Percentiles rank a stretch among this genome's conserved stretches.
Evolutionary conservation across 2,113 vertebrate genomes (phyloP).

Genomic region (Nanorana parkeri): DNA sequence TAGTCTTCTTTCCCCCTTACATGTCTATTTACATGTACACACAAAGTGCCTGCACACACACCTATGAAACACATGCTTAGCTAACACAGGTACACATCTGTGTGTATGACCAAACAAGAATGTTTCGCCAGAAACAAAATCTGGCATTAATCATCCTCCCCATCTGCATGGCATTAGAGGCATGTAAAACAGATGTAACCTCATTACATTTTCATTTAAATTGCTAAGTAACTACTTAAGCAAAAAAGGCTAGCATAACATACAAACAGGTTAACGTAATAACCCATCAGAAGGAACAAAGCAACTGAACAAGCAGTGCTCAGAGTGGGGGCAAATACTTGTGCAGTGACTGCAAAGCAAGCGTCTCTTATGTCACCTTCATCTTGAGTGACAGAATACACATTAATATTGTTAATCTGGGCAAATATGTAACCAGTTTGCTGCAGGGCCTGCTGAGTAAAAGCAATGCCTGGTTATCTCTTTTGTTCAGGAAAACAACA

Average conservation of each 20-base stretch:
- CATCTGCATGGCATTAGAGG: slow-evolving; percentile 90
- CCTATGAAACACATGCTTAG: not conserved
- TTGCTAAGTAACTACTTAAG: slow-evolving; percentile 99
- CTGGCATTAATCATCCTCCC: slow-evolving; percentile 89
- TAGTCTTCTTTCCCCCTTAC: not conserved
- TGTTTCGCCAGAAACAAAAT: slow-evolving; percentile 83
- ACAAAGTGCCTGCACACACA: not conserved
- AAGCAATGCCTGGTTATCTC: slow-evolving; percentile 7
- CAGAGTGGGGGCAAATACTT: slow-evolving; percentile 65
- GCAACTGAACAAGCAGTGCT: slow-evolving; percentile 71
- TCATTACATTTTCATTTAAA: slow-evolving; percentile 98
- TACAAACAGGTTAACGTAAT: slow-evolving; percentile 96
- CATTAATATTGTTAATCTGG: not conserved
- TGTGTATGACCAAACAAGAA: slow-evolving; percentile 64
- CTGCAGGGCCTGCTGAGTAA: not conserved
- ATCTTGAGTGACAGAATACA: not conserved
- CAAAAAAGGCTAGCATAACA: slow-evolving; percentile 96
- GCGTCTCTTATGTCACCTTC: slow-evolving; percentile 10
- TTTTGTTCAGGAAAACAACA: slow-evolving; percentile 4
- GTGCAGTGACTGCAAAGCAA: not conserved
- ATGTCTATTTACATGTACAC: not conserved
- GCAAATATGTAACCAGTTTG: slow-evolving; percentile 1
- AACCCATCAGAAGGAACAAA: slow-evolving; percentile 92
- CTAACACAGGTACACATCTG: slow-evolving; percentile 68
- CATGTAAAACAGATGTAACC: slow-evolving; percentile 97